Conservation (phyloP, 1,140 invertebrate species). For the Zaprionus davidi region DNA sequence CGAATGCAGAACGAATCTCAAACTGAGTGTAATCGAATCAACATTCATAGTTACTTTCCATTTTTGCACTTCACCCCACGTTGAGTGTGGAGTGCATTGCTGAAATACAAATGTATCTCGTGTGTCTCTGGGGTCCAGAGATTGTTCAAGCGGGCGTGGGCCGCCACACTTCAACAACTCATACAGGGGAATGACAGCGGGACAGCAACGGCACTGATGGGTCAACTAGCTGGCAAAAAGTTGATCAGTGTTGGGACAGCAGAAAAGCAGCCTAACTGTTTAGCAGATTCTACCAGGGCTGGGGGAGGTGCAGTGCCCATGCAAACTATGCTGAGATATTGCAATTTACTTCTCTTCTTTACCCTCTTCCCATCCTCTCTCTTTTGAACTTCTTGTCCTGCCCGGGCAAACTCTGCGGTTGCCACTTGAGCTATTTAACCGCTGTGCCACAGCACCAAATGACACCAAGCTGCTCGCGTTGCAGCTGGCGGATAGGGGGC, state of each 20-base stretch:
- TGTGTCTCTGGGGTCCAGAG: constrained; percentile 27
- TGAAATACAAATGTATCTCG: constrained; percentile 6
- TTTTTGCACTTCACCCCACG: constrained; percentile 29
- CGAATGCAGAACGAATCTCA: constrained; percentile 10
- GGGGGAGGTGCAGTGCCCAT: neutral
- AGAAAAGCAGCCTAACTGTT: constrained; percentile 36
- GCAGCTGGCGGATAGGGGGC: constrained; percentile 12
- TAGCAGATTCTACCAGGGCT: neutral
- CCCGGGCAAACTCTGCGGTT: constrained; percentile 23
- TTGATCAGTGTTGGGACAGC: constrained; percentile 6
- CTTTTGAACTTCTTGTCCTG: constrained; percentile 4
- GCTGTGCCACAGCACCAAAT: constrained; percentile 62
- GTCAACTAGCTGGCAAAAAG: constrained; percentile 4
- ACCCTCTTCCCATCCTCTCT: neutral
- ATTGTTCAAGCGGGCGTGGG: constrained; percentile 39
- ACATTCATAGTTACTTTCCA: constrained; percentile 22
- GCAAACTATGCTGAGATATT: constrained; percentile 36
- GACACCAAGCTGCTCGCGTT: constrained; percentile 34
- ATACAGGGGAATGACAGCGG: constrained; percentile 9
- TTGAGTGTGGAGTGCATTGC: constrained; percentile 33
- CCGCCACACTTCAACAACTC: constrained; percentile 22
- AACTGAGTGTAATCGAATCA: constrained; percentile 29
- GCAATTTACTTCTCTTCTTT: constrained; percentile 23
- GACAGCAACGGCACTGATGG: neutral
- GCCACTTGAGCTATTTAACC: constrained; percentile 73